Base-by-base conservation (phyloP, 2,888 invertebrate species). In the Parnassius smintheus region DNA sequence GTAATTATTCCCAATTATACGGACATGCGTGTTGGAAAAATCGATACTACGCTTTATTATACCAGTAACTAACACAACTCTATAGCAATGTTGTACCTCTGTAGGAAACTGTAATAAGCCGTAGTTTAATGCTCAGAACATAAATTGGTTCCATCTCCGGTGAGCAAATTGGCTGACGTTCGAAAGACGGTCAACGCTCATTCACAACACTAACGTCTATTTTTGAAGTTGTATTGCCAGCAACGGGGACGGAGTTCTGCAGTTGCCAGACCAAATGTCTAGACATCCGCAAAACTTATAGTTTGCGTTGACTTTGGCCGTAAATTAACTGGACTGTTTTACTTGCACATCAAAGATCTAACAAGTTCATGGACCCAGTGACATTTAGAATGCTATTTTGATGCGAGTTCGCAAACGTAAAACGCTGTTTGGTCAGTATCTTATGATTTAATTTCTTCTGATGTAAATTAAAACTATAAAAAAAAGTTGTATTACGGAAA, bases 351-450 rank as follows among this genome's bases (percentile, higher is more conserved):
- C 68, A 70, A 66, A 67, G 55, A 58, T 67, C 65, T 66, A 72
- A 73, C 86, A 88, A 89, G 90, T 90, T 89, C 88, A 86, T 76
- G 84, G 79, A 83, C 75, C 81, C 75, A 80, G 68, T 84, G 84
- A 84, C 85, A 88, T 90, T 88, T 87, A 80, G 74, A 70, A 70
- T 69, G 80, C 80, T 86, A 85, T 88, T 86, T 82, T 68, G 70
- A 75, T 13, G 65, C 68, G 13, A 49, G 59, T 60, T 60, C 55
- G 64, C 58, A 66, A 62, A 56, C 49, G n/a, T 13, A 53, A 45
- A 13, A 13, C 8, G 49, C 13, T 49, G 49, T 49, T 49, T 49
- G 8, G 49, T 13, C 9, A 49, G 7, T 49, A 13, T 11, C 13
- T 12, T 3, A 49, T 49, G 13, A 49, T 49, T 49, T 13, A 49